Evolutionary conservation across 2,797 vertebrate genomes (phyloP).

Genomic region (Xiphophorus birchmanni): DNA sequence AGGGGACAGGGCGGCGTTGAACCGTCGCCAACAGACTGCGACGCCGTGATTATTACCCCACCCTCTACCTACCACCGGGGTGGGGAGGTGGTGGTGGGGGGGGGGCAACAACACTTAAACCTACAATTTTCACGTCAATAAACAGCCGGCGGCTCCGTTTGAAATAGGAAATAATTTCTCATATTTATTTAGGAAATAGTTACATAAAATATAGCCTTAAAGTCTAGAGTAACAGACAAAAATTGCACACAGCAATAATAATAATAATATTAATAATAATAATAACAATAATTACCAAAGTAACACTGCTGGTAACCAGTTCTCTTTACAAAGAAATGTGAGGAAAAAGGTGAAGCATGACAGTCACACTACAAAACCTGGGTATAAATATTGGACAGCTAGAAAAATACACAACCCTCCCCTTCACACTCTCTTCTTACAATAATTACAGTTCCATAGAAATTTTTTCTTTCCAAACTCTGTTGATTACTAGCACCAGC

Average conservation of each 20-base stretch:
- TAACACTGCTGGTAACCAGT: conserved; percentile 86
- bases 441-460: conserved; percentile 87
- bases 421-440: conserved; percentile 87
- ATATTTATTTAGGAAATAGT: conserved; percentile 81
- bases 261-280: conserved; percentile 57
- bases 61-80: background rate
- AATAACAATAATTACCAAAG: conserved; percentile 78
- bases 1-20: conserved; percentile 37
- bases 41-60: conserved; percentile 32
- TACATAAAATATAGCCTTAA: conserved; percentile 85
- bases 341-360: conserved; percentile 84
- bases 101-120: background rate
- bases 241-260: conserved; percentile 83
- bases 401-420: conserved; percentile 91
- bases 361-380: conserved; percentile 88
- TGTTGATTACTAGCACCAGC: conserved; percentile 85
- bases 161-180: conserved; percentile 76
- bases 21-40: conserved; percentile 24
- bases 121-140: conserved; percentile 1
- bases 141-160: conserved; percentile 25
- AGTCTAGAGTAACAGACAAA: conserved; percentile 82
- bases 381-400: conserved; percentile 94
- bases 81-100: background rate
- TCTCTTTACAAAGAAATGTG: conserved; percentile 76
- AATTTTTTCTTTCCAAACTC: conserved; percentile 29